Evolutionary conservation across 2,797 vertebrate species (phyloP), one percentile per base, ranked within the genome.

Genomic region (Crenuchus spilurus): DNA sequence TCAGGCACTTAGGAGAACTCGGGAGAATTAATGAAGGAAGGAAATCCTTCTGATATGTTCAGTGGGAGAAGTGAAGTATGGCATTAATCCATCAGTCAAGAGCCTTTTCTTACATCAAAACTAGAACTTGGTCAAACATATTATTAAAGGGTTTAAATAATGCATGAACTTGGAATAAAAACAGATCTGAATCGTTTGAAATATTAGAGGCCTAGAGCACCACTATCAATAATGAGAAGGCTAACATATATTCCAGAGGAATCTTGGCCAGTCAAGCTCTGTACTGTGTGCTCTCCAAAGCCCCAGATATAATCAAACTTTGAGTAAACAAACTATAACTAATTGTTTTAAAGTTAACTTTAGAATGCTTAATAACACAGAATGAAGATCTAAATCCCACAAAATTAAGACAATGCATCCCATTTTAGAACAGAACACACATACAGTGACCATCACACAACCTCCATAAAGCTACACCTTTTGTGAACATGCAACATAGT

Each of bases 61-160:
- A 70, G 63, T 31, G 42, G 35, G 57, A 65, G 33, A 65, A 49
- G 58, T 63, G 37, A 74, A 57, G 57, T 28, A 37, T 41, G 41
- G 30, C 62, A 57, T 37, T 39, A 75, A 71, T 71, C 62, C 67
- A 79, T 71, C 52, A 79, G 28, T 49, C 52, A 55, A 54, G 41
- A 49, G 20, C 44, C 61, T 60, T 61, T 55, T 66, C 18, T 24
- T 63, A 67, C 48, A 61, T 22, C 41, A 60, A 22, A 69, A 16
- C 39, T 37, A 39, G 33, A 70, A 69, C 24, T 35, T 70, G 18
- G 55, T 63, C 41, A 70, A 60, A 58, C 9, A 41, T 69, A 37
- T 33, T 22, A 4, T 14, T 49, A 54, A 54, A 52, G 13, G 11
- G 10, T 8, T 55, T 55, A 1, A 31, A 31, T 55, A 55, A 55